phyloP scores from a whole-genome alignment of 2,888 invertebrate species.

The Esperia sulphurella region DNA sequence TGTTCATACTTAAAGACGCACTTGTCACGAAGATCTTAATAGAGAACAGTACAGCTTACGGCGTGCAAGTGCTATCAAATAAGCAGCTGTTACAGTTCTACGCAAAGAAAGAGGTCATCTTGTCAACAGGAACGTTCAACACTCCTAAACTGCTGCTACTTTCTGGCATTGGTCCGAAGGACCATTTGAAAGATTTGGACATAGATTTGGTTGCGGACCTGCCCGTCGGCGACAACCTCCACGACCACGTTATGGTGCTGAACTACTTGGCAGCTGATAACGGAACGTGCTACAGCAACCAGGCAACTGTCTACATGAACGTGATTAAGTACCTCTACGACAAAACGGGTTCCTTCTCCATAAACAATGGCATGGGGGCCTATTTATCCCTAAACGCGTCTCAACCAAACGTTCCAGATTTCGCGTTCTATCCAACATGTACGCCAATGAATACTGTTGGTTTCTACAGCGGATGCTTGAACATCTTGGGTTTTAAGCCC shows the following conservation, averaged over 20 bases:
- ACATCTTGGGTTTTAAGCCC: constrained; percentile 35
- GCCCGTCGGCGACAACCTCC: constrained; percentile 58
- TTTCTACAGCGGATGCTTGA: constrained; percentile 34
- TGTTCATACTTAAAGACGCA: constrained; percentile 45
- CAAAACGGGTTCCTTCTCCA: constrained; percentile 37
- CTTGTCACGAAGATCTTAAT: constrained; percentile 46
- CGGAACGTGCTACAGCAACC: constrained; percentile 40
- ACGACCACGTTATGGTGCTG: constrained; percentile 57
- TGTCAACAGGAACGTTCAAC: constrained; percentile 61
- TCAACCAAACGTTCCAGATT: constrained; percentile 42
- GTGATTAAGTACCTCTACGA: constrained; percentile 51
- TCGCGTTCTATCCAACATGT: constrained; percentile 56
- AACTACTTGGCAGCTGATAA: constrained; percentile 43
- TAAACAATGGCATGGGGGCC: constrained; percentile 45
- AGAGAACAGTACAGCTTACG: constrained; percentile 37
- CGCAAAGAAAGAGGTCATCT: constrained; percentile 47
- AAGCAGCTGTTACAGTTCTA: constrained; percentile 30
- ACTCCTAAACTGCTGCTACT: constrained; percentile 54
- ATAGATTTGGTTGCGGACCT: constrained; percentile 42
- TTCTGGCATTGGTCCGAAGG: constrained; percentile 56
- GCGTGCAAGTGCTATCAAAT: constrained; percentile 33
- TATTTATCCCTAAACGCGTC: constrained; percentile 35
- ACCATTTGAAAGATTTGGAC: constrained; percentile 34
- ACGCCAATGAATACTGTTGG: constrained; percentile 22
- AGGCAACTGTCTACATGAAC: constrained; percentile 30